phyloP scores from a whole-genome alignment of 1,140 invertebrate species.

The Acromyrmex heyeri region DNA sequence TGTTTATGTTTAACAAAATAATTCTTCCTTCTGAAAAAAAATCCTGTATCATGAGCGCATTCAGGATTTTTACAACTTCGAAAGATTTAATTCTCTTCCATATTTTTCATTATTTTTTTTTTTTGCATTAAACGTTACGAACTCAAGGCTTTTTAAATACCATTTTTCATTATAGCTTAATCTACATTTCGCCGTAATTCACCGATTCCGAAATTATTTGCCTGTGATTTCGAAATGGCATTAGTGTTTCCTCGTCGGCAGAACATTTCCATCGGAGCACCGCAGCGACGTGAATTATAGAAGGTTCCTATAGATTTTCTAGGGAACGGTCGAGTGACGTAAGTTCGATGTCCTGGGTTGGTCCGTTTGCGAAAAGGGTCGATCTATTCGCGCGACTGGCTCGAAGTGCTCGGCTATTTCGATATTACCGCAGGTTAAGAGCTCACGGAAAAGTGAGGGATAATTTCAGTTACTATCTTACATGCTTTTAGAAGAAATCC shows the following conservation, averaged over 20 bases:
- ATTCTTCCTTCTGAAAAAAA: too few species aligned
- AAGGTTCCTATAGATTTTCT: constrained; percentile 59
- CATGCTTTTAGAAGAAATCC: constrained; percentile 42
- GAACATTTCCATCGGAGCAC: constrained; percentile 35
- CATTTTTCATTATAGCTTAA: background rate
- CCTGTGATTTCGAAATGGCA: constrained; percentile 25
- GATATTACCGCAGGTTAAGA: constrained; percentile 32
- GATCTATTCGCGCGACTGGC: constrained; percentile 54
- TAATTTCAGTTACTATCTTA: constrained; percentile 41
- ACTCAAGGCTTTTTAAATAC: background rate
- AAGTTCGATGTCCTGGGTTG: constrained; percentile 60
- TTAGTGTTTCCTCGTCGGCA: constrained; percentile 36
- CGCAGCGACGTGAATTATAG: constrained; percentile 56
- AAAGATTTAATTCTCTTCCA: background rate
- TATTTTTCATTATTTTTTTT: background rate
- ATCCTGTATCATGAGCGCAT: too few species aligned
- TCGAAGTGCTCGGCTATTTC: constrained; percentile 31
- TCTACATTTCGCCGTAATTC: background rate
- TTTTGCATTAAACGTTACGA: background rate
- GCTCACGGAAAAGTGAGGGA: constrained; percentile 11
- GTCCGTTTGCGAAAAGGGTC: constrained; percentile 59
- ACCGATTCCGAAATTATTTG: constrained; percentile 48
- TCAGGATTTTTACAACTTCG: too few species aligned
- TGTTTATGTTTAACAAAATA: too few species aligned
- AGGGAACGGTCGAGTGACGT: constrained; percentile 59